Conservation (phyloP, 1,140 invertebrate species). For the Andricus grossulariae region DNA sequence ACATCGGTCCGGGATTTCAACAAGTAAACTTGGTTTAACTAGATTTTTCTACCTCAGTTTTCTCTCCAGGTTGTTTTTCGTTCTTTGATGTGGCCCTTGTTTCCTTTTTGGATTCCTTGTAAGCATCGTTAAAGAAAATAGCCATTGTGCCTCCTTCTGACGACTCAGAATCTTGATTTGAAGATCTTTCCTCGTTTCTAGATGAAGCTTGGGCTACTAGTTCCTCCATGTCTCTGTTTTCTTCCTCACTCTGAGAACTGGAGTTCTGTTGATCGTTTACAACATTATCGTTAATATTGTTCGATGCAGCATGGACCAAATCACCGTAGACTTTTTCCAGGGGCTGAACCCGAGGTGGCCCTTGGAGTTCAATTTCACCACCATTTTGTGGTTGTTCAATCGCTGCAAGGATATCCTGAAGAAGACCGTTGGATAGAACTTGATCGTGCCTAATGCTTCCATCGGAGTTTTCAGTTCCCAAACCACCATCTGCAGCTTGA, state of each 20-base stretch:
- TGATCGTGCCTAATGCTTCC: slow-evolving; percentile 81
- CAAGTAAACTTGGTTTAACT: background rate
- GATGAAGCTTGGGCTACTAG: slow-evolving; percentile 39
- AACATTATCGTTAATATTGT: slow-evolving; percentile 39
- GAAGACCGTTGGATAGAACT: slow-evolving; percentile 84
- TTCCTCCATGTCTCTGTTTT: slow-evolving; percentile 38
- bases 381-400: slow-evolving; percentile 79
- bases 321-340: slow-evolving; percentile 58
- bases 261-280: slow-evolving; percentile 46
- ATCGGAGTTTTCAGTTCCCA: slow-evolving; percentile 70
- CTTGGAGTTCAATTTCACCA: slow-evolving; percentile 61
- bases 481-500: slow-evolving; percentile 77
- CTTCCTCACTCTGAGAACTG: slow-evolving; percentile 42
- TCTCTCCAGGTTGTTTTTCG: slow-evolving; percentile 39
- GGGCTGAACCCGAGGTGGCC: slow-evolving; percentile 51
- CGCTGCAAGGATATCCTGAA: slow-evolving; percentile 86
- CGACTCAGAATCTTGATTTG: slow-evolving; percentile 35
- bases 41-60: background rate
- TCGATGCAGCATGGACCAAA: slow-evolving; percentile 44
- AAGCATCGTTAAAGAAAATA: slow-evolving; percentile 63
- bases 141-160: slow-evolving; percentile 56
- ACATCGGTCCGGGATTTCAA: background rate
- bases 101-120: slow-evolving; percentile 58
- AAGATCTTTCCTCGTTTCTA: background rate
- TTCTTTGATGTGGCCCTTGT: slow-evolving; percentile 50